Base-by-base conservation (phyloP, 2,888 invertebrate genomes). In the Apocheima hispidaria region DNA sequence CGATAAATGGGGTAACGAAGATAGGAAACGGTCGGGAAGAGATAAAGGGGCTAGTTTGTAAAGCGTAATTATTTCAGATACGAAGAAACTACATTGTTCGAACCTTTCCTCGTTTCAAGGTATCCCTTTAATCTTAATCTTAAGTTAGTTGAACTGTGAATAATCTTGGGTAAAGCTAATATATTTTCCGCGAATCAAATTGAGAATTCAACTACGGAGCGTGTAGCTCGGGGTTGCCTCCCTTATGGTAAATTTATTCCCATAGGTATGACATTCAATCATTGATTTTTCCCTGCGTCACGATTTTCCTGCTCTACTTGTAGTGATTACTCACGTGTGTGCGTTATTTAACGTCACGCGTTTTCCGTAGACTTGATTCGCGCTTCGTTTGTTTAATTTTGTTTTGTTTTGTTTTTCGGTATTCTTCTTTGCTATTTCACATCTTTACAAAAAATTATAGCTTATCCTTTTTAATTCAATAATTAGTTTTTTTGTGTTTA, bases 211-310 rank as follows among this genome's bases (percentile, higher is more conserved):
- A 79, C 77, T 83, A 52, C 49, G 83, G 84, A 85, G 86, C 85
- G 86, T 82, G 83, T 82, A 80, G 72, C 74, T 73, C 74, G 75
- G 76, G 70, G 67, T 61, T 78, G 70, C 75, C 75, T 70, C 77
- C 74, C 73, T 60, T 63, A 72, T 77, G 71, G 63, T 62, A 86
- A 89, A 90, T 88, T 83, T 90, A 92, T 92, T 93, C 92, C 90
- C 91, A 81, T 76, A 86, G 90, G 92, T 86, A 89, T 86, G 86
- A 82, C 85, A 83, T 86, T 90, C 89, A 89, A 91, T 93, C 92
- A 91, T 90, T 87, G 89, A 86, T 82, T 87, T 79, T 87, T 79
- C 72, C 75, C 60, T 66, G 62, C 50, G 58, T 57, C 62, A 58
- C 58, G 44, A 74, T 75, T 77, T 76, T 72, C 67, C 68, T 66